Percentiles rank a stretch among this genome's conserved stretches.
Evolutionary conservation across 2,797 vertebrate species (phyloP).

Genomic region (Sebastes oblongus): DNA sequence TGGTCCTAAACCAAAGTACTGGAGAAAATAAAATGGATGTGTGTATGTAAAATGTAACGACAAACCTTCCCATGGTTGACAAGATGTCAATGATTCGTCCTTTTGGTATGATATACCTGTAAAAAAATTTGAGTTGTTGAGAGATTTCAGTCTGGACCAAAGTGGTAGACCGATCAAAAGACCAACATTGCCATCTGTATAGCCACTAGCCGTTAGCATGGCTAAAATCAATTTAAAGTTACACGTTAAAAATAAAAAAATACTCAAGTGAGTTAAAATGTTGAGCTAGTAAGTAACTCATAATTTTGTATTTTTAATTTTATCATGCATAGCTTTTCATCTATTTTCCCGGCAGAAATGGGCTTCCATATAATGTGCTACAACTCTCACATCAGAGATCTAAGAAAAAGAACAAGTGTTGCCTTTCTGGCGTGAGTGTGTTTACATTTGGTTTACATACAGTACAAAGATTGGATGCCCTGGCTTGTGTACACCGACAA

Average conservation of each 20-base stretch:
- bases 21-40: too few species aligned
- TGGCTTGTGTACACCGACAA: not conserved
- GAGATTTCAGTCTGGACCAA: not conserved
- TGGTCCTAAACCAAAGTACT: too few species aligned
- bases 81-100: not conserved
- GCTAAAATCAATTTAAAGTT: not conserved
- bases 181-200: rapidly evolving
- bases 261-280: not conserved
- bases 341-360: not conserved
- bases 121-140: not conserved
- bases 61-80: too few species aligned
- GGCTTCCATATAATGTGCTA: not conserved
- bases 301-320: not conserved
- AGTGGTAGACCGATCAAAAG: not conserved
- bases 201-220: not conserved
- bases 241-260: not conserved
- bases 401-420: not conserved
- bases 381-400: not conserved
- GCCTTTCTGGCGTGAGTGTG: not conserved
- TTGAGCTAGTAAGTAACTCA: not conserved
- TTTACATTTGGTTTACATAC: not conserved
- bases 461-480: not conserved
- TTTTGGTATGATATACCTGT: not conserved
- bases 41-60: too few species aligned
- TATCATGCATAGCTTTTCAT: not conserved